phyloP scores from a whole-genome alignment of 2,113 vertebrate species.

The Phalacrocorax pelagicus region DNA sequence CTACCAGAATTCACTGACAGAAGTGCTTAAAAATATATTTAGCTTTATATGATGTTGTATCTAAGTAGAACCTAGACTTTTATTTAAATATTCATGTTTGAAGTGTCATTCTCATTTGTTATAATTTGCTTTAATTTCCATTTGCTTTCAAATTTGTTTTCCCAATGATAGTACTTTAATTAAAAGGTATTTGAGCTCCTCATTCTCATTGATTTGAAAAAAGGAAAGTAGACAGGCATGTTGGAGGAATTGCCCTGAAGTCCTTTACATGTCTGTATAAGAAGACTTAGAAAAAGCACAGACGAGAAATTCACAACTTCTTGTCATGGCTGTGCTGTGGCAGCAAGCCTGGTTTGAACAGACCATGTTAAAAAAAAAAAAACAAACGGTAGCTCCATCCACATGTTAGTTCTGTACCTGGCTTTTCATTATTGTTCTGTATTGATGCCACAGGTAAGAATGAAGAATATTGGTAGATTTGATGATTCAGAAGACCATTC shows the following conservation, averaged over 20 bases:
- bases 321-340: background rate
- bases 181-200: background rate
- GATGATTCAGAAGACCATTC: constrained; percentile 1
- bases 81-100: background rate
- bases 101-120: background rate
- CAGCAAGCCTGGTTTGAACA: background rate
- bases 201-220: background rate
- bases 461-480: background rate
- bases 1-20: background rate
- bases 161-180: background rate
- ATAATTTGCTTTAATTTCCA: background rate
- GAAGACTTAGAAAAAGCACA: background rate
- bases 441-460: background rate
- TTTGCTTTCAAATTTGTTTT: background rate
- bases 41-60: background rate
- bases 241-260: background rate
- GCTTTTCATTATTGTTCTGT: background rate
- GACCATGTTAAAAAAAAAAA: background rate
- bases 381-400: background rate
- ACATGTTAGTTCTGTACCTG: background rate
- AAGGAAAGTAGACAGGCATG: background rate
- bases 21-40: background rate
- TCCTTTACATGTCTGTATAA: background rate
- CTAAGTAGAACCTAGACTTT: background rate
- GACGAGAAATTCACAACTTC: background rate